These are phyloP conservation scores for Xylota sylvarum DNA, from an alignment of 2,888 invertebrate species.

Conservation along the genomic window DNA sequence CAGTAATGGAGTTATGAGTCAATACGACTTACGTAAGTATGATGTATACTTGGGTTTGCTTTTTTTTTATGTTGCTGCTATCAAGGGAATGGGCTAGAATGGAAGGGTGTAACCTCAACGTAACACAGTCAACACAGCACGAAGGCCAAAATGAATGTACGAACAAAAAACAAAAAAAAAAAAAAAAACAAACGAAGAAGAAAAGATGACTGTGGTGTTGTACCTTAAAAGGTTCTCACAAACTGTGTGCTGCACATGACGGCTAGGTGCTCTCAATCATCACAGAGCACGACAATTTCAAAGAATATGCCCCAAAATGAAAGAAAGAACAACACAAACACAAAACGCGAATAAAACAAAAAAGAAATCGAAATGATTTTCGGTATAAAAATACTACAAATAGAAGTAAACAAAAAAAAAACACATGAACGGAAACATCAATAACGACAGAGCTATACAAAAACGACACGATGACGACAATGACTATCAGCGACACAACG, in stretches of 20 bases:
- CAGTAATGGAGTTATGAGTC: constrained; percentile 70
- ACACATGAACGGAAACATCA: constrained; percentile 49
- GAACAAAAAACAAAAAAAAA: background rate
- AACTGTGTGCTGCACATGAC: constrained; percentile 33
- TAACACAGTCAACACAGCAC: constrained; percentile 32
- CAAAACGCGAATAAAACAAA: constrained; percentile 4
- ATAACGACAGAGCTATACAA: constrained; percentile 46
- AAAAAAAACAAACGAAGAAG: background rate
- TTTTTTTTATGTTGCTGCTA: constrained; percentile 5
- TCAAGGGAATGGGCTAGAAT: constrained; percentile 15
- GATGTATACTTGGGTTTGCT: constrained; percentile 11
- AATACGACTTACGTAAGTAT: constrained; percentile 66
- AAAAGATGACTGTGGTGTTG: background rate
- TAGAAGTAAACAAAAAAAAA: constrained; percentile 13
- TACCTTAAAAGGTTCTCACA: constrained; percentile 20
- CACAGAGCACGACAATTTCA: constrained; percentile 30
- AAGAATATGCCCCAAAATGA: constrained; percentile 30
- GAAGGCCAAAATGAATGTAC: constrained; percentile 26
- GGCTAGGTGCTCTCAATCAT: constrained; percentile 43
- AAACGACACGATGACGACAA: constrained; percentile 59
- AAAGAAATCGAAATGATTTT: constrained; percentile 32
- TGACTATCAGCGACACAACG: constrained; percentile 61
- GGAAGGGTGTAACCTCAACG: constrained; percentile 45
- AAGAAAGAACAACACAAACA: constrained; percentile 10
- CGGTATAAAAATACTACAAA: constrained; percentile 24